These are phyloP conservation scores for Acanthornis magna DNA, from an alignment of 2,797 vertebrate genomes.

Conservation along the genomic window DNA sequence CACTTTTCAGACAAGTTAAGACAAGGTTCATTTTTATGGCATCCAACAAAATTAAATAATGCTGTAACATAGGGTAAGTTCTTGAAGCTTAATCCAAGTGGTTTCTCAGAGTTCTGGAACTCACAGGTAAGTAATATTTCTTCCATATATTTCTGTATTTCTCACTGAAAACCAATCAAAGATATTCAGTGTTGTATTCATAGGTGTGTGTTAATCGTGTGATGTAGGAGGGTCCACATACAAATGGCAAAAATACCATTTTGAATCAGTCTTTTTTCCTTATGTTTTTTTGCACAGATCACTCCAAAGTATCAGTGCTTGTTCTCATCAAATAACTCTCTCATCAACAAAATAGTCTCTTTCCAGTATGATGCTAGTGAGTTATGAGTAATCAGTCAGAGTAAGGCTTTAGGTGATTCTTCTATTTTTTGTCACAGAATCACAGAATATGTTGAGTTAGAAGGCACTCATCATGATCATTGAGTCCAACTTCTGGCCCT, in stretches of 20 bases:
- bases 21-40: fast-evolving
- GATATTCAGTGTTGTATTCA: neutral
- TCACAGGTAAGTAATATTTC: neutral
- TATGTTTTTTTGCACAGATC: neutral
- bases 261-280: neutral
- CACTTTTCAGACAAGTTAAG: neutral
- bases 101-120: neutral
- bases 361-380: neutral
- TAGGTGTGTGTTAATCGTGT: neutral
- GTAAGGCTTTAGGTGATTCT: neutral
- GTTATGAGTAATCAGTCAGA: neutral
- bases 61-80: neutral
- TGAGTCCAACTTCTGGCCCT: neutral
- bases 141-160: neutral
- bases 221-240: neutral
- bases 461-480: neutral
- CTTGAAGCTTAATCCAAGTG: neutral
- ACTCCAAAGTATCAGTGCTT: neutral
- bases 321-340: neutral
- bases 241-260: neutral
- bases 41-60: neutral
- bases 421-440: neutral
- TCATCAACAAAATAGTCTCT: neutral
- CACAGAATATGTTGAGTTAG: neutral
- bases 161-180: neutral